Evolutionary conservation across 2,888 invertebrate species (phyloP), one percentile per base, ranked within the genome.

Genomic region (Pomacea canaliculata): DNA sequence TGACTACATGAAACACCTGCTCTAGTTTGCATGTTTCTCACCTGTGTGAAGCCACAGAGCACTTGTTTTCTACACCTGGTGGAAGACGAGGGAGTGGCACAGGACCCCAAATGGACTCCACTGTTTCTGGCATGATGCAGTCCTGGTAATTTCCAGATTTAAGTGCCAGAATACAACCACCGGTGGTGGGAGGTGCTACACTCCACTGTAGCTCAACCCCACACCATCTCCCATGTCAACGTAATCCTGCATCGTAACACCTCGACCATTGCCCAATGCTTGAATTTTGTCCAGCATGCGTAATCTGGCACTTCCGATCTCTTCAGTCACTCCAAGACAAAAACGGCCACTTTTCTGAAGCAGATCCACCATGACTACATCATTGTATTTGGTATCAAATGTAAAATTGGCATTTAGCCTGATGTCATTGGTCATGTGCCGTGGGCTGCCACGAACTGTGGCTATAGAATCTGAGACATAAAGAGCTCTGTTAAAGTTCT

Each of bases 1-100:
- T 37, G 3, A 37, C 37, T 37, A 37, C 37, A 56, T 10, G 51
- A 56, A 56, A 16, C 51, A 56, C 51, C 10, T 56, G 51, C 51
- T 56, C 51, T 56, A 56, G 13, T 13, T 13, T 51, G 51, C 60
- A 68, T 68, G 1, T 48, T 62, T 69, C 78, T 49, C 71, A 88
- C 89, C 84, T 89, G 82, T 90, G 90, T 69, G 88, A 87, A 7
- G 90, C 90, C 18, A 90, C 90, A 60, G 86, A 84, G 80, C 90
- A 90, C 23, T 80, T 85, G 79, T 89, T 90, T n/a, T 86, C 84
- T 9, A 85, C 82, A 18, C 87, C 89, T 27, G 82, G 80, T 18
- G 90, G 89, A 63, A 90, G 84, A 48, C 83, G 80, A 13, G 86
- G 84, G 37, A 90, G 83, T 8, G 87, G 87, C 8, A 90, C 86